phyloP scores from a whole-genome alignment of 2,888 invertebrate species.

The Ectemnius cavifrons region DNA sequence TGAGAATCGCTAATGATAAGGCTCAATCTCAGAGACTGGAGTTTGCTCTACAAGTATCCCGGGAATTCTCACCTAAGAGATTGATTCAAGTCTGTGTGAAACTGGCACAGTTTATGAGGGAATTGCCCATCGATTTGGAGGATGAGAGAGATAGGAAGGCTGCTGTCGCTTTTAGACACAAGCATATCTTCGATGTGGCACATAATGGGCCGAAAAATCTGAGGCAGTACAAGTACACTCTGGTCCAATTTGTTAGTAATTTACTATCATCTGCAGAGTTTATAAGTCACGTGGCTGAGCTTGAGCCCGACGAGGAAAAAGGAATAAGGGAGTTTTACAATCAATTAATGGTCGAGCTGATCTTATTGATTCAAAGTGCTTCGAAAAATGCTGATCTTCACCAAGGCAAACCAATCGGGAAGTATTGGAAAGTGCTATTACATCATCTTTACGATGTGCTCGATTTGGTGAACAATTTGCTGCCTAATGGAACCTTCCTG shows the following conservation, averaged over 20 bases:
- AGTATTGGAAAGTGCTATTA: constrained; percentile 91
- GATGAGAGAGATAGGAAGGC: constrained; percentile 77
- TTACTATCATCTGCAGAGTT: constrained; percentile 85
- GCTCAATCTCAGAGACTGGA: constrained; percentile 78
- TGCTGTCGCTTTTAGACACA: constrained; percentile 54
- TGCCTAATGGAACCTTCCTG: constrained; percentile 90
- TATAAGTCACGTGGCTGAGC: constrained; percentile 82
- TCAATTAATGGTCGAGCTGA: constrained; percentile 83
- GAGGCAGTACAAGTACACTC: constrained; percentile 90
- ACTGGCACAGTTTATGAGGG: constrained; percentile 83
- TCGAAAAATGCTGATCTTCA: constrained; percentile 83
- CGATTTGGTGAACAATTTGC: constrained; percentile 86
- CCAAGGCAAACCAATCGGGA: constrained; percentile 80
- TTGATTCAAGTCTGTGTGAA: constrained; percentile 84
- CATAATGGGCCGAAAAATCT: constrained; percentile 86
- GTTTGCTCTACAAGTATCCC: constrained; percentile 83
- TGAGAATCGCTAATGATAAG: constrained; percentile 58
- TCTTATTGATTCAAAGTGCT: constrained; percentile 84
- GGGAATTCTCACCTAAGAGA: constrained; percentile 83
- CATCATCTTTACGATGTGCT: constrained; percentile 85
- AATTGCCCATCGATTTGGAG: constrained; percentile 83
- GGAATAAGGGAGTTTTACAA: constrained; percentile 84
- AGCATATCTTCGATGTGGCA: constrained; percentile 82
- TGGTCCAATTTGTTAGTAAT: constrained; percentile 86
- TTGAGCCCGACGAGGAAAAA: constrained; percentile 78